Base-by-base conservation (phyloP, 2,113 vertebrate species). In the Coracopsis vasa region DNA sequence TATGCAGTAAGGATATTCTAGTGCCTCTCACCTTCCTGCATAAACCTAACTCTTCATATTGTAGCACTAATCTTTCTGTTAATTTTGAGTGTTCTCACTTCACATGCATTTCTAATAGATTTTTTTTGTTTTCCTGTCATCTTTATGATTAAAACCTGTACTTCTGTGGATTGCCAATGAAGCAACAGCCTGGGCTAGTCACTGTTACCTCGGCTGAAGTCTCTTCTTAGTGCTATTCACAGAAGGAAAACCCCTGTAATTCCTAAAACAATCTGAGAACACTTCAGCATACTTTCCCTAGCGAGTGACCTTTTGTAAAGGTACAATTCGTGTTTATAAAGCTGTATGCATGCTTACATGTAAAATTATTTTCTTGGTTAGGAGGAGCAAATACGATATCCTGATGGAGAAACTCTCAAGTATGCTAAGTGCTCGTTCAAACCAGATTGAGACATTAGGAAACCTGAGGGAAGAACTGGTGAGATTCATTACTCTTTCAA, bases 301-400 rank as follows among this genome's bases (percentile, higher is more conserved):
- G 31, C 56, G 53, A 65, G 48, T 86, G 80, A n/a, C n/a, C 20
- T 47, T 72, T 74, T 37, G 14, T 67, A 42, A 74, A 78, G 39
- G 42, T 81, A 45, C 18, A 41, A 3, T 27, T 89, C 0, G 0
- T 84, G 37, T 86, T 91, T 86, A 47, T 72, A 17, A 56, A 79
- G 39, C 54, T 88, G 29, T 11, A 4, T 64, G 61, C 61, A 20
- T 82, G 41, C 44, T 72, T 64, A 71, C 8, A 7, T 31, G 21
- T 86, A 9, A 74, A 81, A 79, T 74, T 12, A 71, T 45, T 93
- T 61, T 69, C 56, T 96, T 66, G 81, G 78, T 41, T 94, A 99
- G 99, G 98, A 98, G 99, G 90, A 99, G 97, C 92, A 99, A 99
- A 82, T 99, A 99, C 1, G 99, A 99, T 92, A 98, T 99, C 73